phyloP scores from a whole-genome alignment of 2,797 vertebrate genomes.

The Lacerta bilineata region DNA sequence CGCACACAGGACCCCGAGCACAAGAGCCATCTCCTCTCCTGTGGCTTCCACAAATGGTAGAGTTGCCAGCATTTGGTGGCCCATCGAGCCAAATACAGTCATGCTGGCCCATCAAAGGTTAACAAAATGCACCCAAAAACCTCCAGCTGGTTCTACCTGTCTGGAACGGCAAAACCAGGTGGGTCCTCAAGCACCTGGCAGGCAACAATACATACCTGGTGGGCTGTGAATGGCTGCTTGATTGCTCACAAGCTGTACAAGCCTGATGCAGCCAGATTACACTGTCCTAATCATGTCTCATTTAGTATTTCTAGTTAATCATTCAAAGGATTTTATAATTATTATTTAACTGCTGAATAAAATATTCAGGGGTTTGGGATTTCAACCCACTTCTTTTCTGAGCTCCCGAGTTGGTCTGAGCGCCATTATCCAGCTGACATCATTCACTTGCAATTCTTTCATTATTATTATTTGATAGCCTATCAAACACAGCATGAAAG shows the following conservation, averaged over 20 bases:
- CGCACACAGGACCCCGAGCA: no score
- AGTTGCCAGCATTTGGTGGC: no score
- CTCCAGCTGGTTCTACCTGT: neutral
- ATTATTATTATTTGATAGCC: neutral
- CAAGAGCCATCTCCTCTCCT: no score
- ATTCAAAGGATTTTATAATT: slow-evolving; percentile 45
- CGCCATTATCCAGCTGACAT: slow-evolving; percentile 36
- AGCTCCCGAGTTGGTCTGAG: slow-evolving; percentile 38
- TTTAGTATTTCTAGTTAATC: slow-evolving; percentile 7
- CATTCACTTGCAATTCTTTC: slow-evolving; percentile 2
- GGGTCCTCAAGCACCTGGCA: neutral
- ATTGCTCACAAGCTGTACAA: neutral
- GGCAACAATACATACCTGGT: neutral
- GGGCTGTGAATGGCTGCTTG: neutral
- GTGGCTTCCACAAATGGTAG: no score
- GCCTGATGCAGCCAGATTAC: neutral
- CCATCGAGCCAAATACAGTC: neutral
- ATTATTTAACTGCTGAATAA: slow-evolving; percentile 37
- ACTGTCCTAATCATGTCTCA: neutral
- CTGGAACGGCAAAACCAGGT: neutral
- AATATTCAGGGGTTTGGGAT: neutral
- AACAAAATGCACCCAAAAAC: neutral
- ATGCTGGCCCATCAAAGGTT: neutral
- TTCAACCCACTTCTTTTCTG: neutral
- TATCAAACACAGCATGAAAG: slow-evolving; percentile 16